Percentiles rank a stretch among this genome's conserved stretches.
phyloP scores from a whole-genome alignment of 2,113 vertebrate species.

The Phrynocephalus versicolor region DNA sequence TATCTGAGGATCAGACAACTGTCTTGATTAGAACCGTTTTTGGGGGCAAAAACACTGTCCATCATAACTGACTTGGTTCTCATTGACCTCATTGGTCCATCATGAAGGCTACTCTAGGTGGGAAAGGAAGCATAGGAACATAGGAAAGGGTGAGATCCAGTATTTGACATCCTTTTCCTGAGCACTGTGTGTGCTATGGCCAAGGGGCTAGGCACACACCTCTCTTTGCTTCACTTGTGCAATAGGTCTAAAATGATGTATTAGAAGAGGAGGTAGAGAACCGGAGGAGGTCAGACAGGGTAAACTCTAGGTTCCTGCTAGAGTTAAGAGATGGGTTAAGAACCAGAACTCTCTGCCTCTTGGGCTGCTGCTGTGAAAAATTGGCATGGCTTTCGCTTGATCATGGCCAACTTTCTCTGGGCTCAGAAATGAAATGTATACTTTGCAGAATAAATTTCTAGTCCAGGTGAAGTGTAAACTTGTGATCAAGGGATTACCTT shows the following conservation, averaged over 20 bases:
- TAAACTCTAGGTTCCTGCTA: background rate
- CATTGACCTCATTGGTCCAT: background rate
- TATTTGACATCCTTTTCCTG: background rate
- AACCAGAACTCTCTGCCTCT: too few species aligned
- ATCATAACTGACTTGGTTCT: background rate
- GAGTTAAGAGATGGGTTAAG: background rate
- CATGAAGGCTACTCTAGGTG: background rate
- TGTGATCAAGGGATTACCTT: constrained; percentile 41
- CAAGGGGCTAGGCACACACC: background rate
- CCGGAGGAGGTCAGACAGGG: too few species aligned
- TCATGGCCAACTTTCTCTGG: constrained; percentile 25
- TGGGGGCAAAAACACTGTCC: too few species aligned
- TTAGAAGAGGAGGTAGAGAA: too few species aligned
- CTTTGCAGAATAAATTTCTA: constrained; percentile 58
- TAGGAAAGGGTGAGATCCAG: background rate
- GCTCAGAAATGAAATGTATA: constrained; percentile 58
- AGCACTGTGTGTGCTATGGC: background rate
- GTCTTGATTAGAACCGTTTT: background rate
- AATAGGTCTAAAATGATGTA: background rate
- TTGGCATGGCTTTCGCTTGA: background rate
- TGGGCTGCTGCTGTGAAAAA: background rate
- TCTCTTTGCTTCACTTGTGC: background rate
- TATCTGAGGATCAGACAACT: background rate
- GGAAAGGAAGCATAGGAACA: background rate
- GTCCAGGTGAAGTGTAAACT: constrained; percentile 33